These are phyloP conservation scores for Capricornis sumatraensis DNA, from an alignment of 2,113 vertebrate genomes.

Conservation along the genomic window DNA sequence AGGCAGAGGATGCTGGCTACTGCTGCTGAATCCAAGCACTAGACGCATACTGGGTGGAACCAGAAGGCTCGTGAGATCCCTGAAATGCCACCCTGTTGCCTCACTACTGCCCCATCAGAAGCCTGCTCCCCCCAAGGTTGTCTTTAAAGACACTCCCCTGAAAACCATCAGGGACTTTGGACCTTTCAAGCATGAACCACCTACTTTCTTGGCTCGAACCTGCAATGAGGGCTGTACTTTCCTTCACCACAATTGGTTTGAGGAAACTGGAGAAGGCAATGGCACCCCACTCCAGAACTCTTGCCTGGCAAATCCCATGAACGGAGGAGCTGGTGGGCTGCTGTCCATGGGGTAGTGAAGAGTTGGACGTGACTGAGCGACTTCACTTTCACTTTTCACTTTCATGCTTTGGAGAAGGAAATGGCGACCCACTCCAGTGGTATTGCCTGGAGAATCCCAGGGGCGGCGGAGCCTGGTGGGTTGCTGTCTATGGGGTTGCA, in stretches of 20 bases:
- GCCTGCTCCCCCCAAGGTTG: neutral
- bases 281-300: too few relatives aligned
- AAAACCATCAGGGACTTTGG: neutral
- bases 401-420: too few relatives aligned
- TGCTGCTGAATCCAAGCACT: neutral
- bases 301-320: too few relatives aligned
- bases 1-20: neutral
- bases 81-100: neutral
- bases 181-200: neutral
- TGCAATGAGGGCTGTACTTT: neutral
- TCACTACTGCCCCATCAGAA: neutral
- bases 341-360: accelerated
- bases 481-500: too few relatives aligned
- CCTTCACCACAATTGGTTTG: neutral
- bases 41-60: neutral
- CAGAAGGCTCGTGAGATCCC: neutral
- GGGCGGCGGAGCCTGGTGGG: accelerated
- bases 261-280: neutral
- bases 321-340: too few relatives aligned
- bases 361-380: too few relatives aligned
- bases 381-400: too few relatives aligned
- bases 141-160: neutral
- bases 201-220: neutral
- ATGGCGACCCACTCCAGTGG: too few relatives aligned
- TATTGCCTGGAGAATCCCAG: too few relatives aligned